Percentiles rank a stretch among this genome's conserved stretches.
Conservation (phyloP, 2,113 vertebrate species). For the Grallaria varia region DNA sequence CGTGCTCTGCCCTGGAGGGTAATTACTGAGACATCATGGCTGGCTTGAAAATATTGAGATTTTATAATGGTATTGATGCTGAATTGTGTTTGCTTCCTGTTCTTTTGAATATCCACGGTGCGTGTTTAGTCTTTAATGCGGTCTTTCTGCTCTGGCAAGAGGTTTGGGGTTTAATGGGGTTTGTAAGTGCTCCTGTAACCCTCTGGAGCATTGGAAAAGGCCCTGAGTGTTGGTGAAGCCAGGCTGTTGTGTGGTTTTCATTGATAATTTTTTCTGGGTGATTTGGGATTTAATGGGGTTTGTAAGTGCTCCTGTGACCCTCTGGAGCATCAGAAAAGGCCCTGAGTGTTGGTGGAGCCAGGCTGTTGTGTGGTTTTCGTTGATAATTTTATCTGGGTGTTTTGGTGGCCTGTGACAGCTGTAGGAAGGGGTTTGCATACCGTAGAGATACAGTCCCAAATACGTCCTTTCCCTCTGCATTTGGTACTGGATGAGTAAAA, state of each 20-base stretch:
- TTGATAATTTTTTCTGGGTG: fast-evolving
- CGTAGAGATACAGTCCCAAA: constrained; percentile 28
- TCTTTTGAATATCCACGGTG: background rate
- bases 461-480: background rate
- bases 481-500: constrained; percentile 39
- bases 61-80: fast-evolving
- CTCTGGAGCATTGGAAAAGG: fast-evolving
- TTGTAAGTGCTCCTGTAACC: background rate
- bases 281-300: background rate
- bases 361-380: background rate
- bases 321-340: fast-evolving
- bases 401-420: fast-evolving
- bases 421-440: background rate
- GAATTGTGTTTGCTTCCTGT: background rate
- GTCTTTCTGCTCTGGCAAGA: background rate
- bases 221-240: background rate
- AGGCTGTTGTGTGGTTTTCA: background rate
- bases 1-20: background rate
- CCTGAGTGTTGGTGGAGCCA: background rate
- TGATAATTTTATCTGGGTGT: fast-evolving
- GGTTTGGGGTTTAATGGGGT: background rate
- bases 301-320: background rate
- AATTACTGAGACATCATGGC: background rate
- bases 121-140: background rate
- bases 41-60: background rate